Conservation (phyloP, 2,888 invertebrate genomes). For the Heteromurus nitidus region DNA sequence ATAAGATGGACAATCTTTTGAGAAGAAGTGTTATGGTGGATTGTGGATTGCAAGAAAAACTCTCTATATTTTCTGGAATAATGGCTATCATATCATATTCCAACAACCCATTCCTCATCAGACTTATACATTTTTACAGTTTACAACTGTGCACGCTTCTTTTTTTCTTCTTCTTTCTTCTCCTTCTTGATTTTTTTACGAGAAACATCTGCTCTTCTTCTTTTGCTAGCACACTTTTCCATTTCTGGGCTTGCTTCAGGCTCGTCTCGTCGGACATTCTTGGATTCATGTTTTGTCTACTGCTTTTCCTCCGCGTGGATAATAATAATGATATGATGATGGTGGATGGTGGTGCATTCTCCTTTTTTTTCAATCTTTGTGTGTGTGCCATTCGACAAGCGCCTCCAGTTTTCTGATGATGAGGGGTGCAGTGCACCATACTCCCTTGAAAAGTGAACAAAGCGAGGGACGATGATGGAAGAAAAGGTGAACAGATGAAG, state of each 20-base stretch:
- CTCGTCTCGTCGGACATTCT: background rate
- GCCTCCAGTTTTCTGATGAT: background rate
- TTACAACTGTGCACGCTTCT: constrained; percentile 47
- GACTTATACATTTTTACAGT: constrained; percentile 28
- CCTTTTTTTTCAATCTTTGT: background rate
- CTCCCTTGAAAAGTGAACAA: background rate
- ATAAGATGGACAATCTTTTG: constrained; percentile 36
- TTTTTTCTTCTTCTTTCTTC: constrained; percentile 21
- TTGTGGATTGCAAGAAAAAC: constrained; percentile 17
- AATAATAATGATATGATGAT: constrained; percentile 4
- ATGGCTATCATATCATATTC: background rate
- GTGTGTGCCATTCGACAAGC: background rate
- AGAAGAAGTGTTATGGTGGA: background rate
- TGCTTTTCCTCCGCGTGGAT: background rate
- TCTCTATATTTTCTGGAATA: constrained; percentile 27
- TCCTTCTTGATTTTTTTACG: constrained; percentile 39
- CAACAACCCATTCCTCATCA: constrained; percentile 6
- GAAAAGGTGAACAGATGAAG: background rate
- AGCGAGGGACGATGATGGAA: background rate
- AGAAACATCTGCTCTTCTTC: constrained; percentile 60
- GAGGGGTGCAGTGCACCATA: background rate
- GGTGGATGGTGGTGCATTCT: background rate
- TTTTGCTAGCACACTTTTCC: constrained; percentile 42
- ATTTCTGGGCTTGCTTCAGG: background rate
- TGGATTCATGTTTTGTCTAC: constrained; percentile 3